A percentile compares a stretch with the other conserved stretches of the same genome.
These are phyloP conservation scores for Drosophila austrosaltans DNA, from an alignment of 2,888 invertebrate species.

Conservation along the genomic window DNA sequence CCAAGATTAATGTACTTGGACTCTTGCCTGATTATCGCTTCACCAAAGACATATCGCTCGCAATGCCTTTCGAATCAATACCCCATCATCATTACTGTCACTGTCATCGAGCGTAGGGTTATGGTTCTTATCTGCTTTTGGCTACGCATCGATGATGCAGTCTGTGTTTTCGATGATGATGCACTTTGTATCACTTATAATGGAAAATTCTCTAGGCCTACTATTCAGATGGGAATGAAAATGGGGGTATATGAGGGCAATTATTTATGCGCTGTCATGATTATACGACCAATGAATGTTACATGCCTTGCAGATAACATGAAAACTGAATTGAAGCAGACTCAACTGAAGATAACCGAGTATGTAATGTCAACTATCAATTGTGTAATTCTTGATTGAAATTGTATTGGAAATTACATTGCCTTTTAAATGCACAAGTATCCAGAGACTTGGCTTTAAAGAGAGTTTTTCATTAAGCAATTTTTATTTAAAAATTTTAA, in stretches of 20 bases:
- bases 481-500: no score
- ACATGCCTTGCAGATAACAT: conserved; percentile 28
- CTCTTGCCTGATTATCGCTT: conserved; percentile 15
- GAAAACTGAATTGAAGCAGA: neutral
- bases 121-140: conserved; percentile 42
- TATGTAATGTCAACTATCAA: neutral
- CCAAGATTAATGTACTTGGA: neutral
- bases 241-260: conserved; percentile 9
- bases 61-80: conserved; percentile 15
- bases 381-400: neutral
- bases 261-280: conserved; percentile 30
- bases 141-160: conserved; percentile 23
- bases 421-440: neutral
- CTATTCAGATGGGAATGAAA: conserved; percentile 7
- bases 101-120: conserved; percentile 18
- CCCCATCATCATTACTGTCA: conserved; percentile 37
- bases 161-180: conserved; percentile 31
- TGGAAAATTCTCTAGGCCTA: conserved; percentile 53
- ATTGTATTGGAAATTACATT: neutral
- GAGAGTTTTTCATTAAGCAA: no score
- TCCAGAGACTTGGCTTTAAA: neutral
- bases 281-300: conserved; percentile 19
- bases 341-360: conserved; percentile 4
- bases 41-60: conserved; percentile 23
- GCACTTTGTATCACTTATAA: conserved; percentile 39